Percentiles rank a stretch among this genome's conserved stretches.
These are phyloP conservation scores for Leptinotarsa texana DNA, from an alignment of 1,140 invertebrate species.

Conservation along the genomic window DNA sequence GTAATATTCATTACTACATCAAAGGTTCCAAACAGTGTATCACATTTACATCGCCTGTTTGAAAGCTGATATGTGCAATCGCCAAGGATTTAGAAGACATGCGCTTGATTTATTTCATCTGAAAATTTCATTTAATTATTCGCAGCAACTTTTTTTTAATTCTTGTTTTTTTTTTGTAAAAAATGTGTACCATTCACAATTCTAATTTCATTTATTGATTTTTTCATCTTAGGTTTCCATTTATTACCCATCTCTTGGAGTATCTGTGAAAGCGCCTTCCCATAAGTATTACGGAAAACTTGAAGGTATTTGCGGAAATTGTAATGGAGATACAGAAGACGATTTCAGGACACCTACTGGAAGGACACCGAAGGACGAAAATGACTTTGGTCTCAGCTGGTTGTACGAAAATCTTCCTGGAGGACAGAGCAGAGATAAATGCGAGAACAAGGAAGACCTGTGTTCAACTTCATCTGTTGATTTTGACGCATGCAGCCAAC, in stretches of 20 bases:
- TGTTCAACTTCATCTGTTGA: constrained; percentile 62
- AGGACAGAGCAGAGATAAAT: constrained; percentile 44
- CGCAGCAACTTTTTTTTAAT: no score
- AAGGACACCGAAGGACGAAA: constrained; percentile 52
- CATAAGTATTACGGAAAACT: constrained; percentile 71
- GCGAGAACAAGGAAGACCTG: constrained; percentile 50
- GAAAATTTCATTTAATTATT: no score
- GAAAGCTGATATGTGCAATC: no score
- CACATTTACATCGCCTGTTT: no score
- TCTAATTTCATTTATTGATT: constrained; percentile 38
- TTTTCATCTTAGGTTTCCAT: constrained; percentile 55
- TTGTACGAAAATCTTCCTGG: constrained; percentile 55
- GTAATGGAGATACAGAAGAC: constrained; percentile 68
- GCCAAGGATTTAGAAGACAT: no score
- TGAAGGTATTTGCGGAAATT: constrained; percentile 80
- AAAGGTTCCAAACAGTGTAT: no score
- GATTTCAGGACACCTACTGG: constrained; percentile 65
- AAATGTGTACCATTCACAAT: neutral
- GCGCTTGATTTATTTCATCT: no score
- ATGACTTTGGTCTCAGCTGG: constrained; percentile 68
- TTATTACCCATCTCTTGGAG: constrained; percentile 50
- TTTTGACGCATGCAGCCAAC: constrained; percentile 66
- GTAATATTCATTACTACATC: no score
- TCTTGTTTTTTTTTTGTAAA: no score
- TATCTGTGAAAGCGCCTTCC: constrained; percentile 67